A percentile compares a stretch with the other conserved stretches of the same genome.
These are phyloP conservation scores for Simalia tracyae DNA, from an alignment of 2,797 vertebrate species.

Conservation along the genomic window DNA sequence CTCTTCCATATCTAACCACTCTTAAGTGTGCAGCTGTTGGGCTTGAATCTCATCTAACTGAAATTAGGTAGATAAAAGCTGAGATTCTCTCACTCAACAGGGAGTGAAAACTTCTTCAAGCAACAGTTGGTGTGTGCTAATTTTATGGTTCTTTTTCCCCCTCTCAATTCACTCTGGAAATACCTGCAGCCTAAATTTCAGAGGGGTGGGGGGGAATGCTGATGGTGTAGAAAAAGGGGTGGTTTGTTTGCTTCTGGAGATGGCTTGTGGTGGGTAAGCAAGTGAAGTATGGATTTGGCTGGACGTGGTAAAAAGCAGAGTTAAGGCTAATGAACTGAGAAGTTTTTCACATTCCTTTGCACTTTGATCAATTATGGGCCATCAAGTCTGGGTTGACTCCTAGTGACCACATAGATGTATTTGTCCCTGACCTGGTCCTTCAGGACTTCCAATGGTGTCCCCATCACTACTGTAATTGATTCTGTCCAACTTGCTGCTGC, in stretches of 20 bases:
- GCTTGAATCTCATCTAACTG: slow-evolving; percentile 16
- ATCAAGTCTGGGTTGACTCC: neutral
- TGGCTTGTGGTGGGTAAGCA: neutral
- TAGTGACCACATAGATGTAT: neutral
- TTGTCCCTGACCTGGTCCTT: neutral
- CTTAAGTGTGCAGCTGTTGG: slow-evolving; percentile 10
- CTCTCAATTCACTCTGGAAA: neutral
- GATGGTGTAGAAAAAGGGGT: neutral
- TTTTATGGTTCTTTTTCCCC: neutral
- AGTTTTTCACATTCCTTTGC: neutral
- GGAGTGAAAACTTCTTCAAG: neutral
- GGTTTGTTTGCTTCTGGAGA: neutral
- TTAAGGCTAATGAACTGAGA: neutral
- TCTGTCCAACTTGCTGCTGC: neutral
- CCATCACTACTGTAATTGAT: neutral
- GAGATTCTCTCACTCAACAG: neutral
- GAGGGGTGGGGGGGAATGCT: neutral
- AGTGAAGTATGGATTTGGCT: too few relatives aligned
- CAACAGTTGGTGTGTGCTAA: neutral
- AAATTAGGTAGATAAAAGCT: slow-evolving; percentile 22
- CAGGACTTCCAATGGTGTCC: neutral
- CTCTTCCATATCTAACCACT: neutral
- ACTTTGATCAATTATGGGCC: neutral
- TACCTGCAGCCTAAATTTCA: neutral
- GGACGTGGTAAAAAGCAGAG: neutral